These are phyloP conservation scores for Dolichomitus sp. DNA, from an alignment of 2,888 invertebrate genomes.

Conservation along the genomic window DNA sequence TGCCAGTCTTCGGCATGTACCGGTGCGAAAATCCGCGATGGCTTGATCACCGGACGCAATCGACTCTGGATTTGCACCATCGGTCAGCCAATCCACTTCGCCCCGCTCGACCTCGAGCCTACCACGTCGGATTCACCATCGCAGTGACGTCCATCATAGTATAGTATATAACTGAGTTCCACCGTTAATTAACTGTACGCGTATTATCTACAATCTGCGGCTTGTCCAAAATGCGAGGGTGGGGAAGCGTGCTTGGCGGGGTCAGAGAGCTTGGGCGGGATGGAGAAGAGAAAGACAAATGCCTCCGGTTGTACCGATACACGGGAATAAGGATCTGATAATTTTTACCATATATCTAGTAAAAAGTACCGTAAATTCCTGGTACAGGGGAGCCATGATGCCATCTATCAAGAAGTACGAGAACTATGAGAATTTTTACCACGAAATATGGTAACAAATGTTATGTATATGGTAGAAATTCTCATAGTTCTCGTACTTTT, in stretches of 20 bases:
- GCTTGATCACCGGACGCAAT: slow-evolving; percentile 32
- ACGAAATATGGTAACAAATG: too few relatives aligned
- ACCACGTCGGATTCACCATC: slow-evolving; percentile 2
- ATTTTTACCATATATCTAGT: too few relatives aligned
- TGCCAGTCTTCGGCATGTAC: slow-evolving; percentile 1
- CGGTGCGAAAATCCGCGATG: slow-evolving; percentile 28
- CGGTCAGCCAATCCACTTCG: slow-evolving; percentile 24
- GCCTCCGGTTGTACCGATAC: slow-evolving; percentile 1
- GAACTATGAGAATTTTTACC: too few relatives aligned
- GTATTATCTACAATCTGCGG: slow-evolving; percentile 22
- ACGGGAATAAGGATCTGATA: too few relatives aligned
- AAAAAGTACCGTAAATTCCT: too few relatives aligned
- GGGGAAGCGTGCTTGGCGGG: neutral
- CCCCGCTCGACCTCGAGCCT: neutral
- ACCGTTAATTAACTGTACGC: slow-evolving; percentile 16
- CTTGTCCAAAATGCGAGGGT: neutral
- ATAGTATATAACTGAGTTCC: neutral
- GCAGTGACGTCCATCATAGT: slow-evolving; percentile 27
- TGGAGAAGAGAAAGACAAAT: neutral
- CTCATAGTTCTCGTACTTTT: too few relatives aligned
- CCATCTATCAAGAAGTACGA: too few relatives aligned
- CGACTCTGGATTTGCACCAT: slow-evolving; percentile 25
- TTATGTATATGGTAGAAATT: too few relatives aligned
- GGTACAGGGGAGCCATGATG: too few relatives aligned
- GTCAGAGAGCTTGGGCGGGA: too few relatives aligned